Base-by-base conservation (phyloP, 53 echinoderm and acorn worm genomes). In the Echinarachnius parma region DNA sequence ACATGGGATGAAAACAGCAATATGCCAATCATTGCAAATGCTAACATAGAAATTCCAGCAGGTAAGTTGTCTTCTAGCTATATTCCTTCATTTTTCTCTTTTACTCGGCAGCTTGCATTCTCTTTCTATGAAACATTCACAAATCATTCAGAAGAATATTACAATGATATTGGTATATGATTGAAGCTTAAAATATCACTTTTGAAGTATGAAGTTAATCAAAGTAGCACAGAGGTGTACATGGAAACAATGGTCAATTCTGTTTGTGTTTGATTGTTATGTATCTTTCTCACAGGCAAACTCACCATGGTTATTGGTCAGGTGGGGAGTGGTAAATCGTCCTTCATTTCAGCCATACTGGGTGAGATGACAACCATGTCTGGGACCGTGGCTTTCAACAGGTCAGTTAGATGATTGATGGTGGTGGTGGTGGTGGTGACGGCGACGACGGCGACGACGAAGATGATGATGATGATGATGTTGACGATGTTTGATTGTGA, bases 221-320 rank as follows among this genome's bases (percentile, higher is more conserved):
- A n/a, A n/a, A n/a, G 4, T 50, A 21, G 2, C 23, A 50, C 21
- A 11, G 22, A 24, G 27, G 30, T 28, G 15, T 15, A 27, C 28
- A 15, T 11, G 9, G 28, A 26, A 5, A 28, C 15, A 24, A 15
- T 57, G 8, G 25, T 29, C 22, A 8, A 3, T 57, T 57, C 28
- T 57, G 26, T 5, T 57, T 20, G 15, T 46, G 66, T 46, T 34
- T 9, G 4, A 18, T 28, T 52, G 24, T 34, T 25, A 13, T 22
- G 28, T 26, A 29, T 47, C 18, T 44, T 52, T 36, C 39, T 26
- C 36, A 21, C 79, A 95, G 96, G 96, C 36, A 95, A 95, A 67
- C 75, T 95, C 59, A 95, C 96, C 22, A 89, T 89, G 82, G 64
- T 94, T 9, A 82, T 94, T 7, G 94, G 94, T 78, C 89, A 89